A percentile compares a stretch with the other conserved stretches of the same genome.
These are phyloP conservation scores for Amphiprion clarkii DNA, from an alignment of 2,797 vertebrate species.

Conservation along the genomic window DNA sequence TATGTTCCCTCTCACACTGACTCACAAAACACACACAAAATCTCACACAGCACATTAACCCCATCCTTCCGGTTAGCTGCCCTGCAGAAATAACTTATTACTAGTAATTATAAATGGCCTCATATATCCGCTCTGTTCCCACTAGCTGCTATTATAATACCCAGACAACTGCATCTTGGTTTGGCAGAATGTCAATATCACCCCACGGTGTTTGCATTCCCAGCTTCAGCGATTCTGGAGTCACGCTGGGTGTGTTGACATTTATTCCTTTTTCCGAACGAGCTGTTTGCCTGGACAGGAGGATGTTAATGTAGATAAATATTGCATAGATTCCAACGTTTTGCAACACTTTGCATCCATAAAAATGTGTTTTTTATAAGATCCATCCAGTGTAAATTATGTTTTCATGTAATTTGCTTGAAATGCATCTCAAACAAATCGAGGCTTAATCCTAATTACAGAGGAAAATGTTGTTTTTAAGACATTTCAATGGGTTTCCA, in stretches of 20 bases:
- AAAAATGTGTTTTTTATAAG: neutral
- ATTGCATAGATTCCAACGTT: neutral
- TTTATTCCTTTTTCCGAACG: constrained; percentile 31
- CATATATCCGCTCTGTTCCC: constrained; percentile 20
- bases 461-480: neutral
- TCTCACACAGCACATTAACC: constrained; percentile 8
- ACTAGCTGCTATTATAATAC: constrained; percentile 30
- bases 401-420: neutral
- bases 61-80: neutral
- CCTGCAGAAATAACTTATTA: constrained; percentile 17
- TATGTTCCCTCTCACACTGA: neutral
- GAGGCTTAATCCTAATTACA: neutral
- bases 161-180: constrained; percentile 40
- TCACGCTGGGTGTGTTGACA: constrained; percentile 42
- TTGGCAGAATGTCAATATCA: constrained; percentile 43
- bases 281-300: constrained; percentile 5
- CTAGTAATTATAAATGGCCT: constrained; percentile 3
- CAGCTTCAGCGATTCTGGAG: constrained; percentile 28
- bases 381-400: neutral
- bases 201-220: constrained; percentile 26
- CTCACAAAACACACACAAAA: neutral
- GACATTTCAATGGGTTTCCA: neutral
- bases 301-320: neutral
- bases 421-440: neutral
- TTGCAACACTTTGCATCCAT: neutral